Evolutionary conservation across 2,797 vertebrate species (phyloP).

Genomic region (Eutrigla gurnardus): DNA sequence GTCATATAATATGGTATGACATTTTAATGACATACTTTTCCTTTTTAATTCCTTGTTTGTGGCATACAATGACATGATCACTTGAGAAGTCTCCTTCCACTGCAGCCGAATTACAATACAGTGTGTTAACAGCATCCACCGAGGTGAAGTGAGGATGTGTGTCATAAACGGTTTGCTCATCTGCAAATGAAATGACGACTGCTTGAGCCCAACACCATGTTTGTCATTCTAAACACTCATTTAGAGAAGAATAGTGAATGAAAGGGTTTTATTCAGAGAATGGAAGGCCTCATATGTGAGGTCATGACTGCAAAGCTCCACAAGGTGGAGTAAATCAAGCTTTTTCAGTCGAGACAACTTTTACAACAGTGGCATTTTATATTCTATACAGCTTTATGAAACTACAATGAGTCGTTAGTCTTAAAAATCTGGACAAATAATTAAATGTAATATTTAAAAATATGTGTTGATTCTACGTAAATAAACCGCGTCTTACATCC

Average conservation of each 20-base stretch:
- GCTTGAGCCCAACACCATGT: not conserved
- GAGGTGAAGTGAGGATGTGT: not conserved
- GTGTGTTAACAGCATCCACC: conserved; percentile 14
- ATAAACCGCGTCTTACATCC: not conserved
- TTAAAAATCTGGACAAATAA: not conserved
- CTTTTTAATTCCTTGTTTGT: too few species aligned
- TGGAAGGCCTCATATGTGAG: not conserved
- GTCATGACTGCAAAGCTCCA: conserved; percentile 40
- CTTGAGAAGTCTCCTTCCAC: not conserved
- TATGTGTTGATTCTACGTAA: too few species aligned
- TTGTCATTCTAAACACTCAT: conserved; percentile 50
- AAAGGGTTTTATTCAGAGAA: not conserved
- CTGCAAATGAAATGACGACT: conserved; percentile 48
- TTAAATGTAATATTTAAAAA: not conserved
- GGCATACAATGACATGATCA: too few species aligned
- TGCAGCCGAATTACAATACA: conserved; percentile 54
- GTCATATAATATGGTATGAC: not conserved
- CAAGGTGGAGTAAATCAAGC: conserved; percentile 54
- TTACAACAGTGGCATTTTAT: not conserved
- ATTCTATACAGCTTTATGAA: not conserved
- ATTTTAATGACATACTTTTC: not conserved
- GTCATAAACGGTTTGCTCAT: conserved; percentile 17
- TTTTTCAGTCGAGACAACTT: not conserved
- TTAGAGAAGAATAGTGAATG: conserved; percentile 27
- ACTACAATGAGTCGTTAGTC: accelerated